Base-by-base conservation (phyloP, 2,797 vertebrate species). In the Notolabrus celidotus region DNA sequence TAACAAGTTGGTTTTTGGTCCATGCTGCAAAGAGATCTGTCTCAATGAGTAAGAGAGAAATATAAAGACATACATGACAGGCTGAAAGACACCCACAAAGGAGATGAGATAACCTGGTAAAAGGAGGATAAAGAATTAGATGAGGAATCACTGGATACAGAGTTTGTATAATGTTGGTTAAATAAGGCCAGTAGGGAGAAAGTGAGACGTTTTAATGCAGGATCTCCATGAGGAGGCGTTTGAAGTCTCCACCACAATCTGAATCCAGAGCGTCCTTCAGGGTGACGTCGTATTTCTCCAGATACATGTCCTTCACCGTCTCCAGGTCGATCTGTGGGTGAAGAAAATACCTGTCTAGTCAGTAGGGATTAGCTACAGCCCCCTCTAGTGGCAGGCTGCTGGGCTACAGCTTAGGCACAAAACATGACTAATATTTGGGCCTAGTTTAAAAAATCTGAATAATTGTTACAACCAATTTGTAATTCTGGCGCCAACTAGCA, bases 241-340 rank as follows among this genome's bases (percentile, higher is more conserved):
- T 96, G 88, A 99, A 98, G 89, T 97, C 96, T 11, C 97, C 97
- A 1, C 96, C 93, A 2, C 96, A 98, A 75, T 99, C 98, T 0
- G 96, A 95, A 64, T 85, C 92, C 89, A 99, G 93, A 46, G 95
- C 94, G 0, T 99, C 96, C 57, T 94, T 94, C 78, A 98, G 92
- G 0, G 96, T 88, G 41, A 95, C 94, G 20, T 97, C 95, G 34
- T 98, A 97, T 83, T 96, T 96, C 89, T 98, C 94, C 86, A 96
- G 94, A 86, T 96, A 99, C 92, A 94, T 96, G 78, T 96, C 96
- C 86, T 97, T 97, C 86, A 98, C 94, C 2, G 95, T 95, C 76
- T 95, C 96, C 85, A 99, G 94, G 92, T 99, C 97, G 0, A 94
- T 87, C 98, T 99, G 81, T 29, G 12, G 36, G 61, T 33, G 15